phyloP scores from a whole-genome alignment of 2,113 vertebrate genomes.

The Octodon degus region DNA sequence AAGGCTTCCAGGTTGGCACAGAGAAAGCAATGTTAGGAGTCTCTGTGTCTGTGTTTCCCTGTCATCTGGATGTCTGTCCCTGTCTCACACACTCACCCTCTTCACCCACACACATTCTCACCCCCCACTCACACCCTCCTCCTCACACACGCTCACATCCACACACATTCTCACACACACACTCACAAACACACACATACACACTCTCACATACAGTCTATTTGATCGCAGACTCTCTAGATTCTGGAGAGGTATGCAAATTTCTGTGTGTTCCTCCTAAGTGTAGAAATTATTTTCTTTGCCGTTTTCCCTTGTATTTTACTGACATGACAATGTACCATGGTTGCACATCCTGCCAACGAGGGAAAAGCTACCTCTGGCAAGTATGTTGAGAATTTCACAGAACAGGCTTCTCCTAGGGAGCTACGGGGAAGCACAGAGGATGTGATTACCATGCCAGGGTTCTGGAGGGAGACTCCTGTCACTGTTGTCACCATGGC shows the following conservation, averaged over 20 bases:
- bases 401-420: neutral
- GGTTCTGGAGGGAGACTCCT: neutral
- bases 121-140: too few species aligned
- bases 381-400: neutral
- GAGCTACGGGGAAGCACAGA: too few species aligned
- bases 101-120: neutral
- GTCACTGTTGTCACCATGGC: neutral
- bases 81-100: neutral
- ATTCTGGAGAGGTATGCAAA: neutral
- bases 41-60: neutral
- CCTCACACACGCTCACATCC: neutral
- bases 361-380: neutral
- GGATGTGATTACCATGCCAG: too few species aligned
- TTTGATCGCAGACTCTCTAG: neutral
- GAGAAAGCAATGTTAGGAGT: neutral
- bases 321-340: neutral
- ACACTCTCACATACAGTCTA: rapidly evolving
- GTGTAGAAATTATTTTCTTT: neutral
- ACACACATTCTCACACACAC: too few species aligned
- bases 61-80: neutral
- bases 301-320: neutral
- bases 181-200: neutral
- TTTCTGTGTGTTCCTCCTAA: neutral
- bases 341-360: neutral
- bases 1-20: neutral